phyloP scores from a whole-genome alignment of 37 sponge, comb jelly and placozoan species.

The Halichondria panicea region DNA sequence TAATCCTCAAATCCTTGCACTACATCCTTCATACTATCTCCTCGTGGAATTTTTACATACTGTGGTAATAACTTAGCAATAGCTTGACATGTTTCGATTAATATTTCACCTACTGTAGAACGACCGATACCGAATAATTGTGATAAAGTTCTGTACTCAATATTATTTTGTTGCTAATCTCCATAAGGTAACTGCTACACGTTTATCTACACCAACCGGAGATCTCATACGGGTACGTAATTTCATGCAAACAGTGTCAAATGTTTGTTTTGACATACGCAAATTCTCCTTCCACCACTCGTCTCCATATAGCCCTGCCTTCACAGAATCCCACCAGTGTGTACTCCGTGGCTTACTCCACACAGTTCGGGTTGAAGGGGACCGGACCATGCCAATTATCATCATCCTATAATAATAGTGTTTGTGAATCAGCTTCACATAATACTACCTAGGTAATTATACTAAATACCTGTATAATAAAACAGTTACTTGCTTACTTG shows the following conservation, averaged over 20 bases:
- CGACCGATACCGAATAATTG: slow-evolving; percentile 20
- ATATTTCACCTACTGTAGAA: slow-evolving; percentile 17
- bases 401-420: too few species aligned
- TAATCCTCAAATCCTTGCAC: slow-evolving; percentile 22
- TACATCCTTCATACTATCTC: neutral
- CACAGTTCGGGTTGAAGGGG: too few species aligned
- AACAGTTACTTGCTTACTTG: too few species aligned
- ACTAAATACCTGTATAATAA: too few species aligned
- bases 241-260: slow-evolving; percentile 9
- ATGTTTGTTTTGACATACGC: slow-evolving; percentile 14
- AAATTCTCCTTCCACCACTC: slow-evolving; percentile 25
- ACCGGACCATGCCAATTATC: too few species aligned
- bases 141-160: slow-evolving; percentile 29
- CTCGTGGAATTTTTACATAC: slow-evolving; percentile 10
- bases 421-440: too few species aligned
- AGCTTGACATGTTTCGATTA: slow-evolving; percentile 16
- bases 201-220: slow-evolving; percentile 5
- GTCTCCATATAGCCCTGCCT: slow-evolving; percentile 4
- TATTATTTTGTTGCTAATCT: slow-evolving; percentile 19
- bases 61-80: slow-evolving; percentile 19
- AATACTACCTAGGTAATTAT: too few species aligned
- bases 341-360: neutral
- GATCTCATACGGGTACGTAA: neutral
- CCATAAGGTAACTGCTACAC: slow-evolving; percentile 42
- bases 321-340: neutral